Base-by-base conservation (phyloP, 92 coral and sea anemone genomes). In the Porites lobata region DNA sequence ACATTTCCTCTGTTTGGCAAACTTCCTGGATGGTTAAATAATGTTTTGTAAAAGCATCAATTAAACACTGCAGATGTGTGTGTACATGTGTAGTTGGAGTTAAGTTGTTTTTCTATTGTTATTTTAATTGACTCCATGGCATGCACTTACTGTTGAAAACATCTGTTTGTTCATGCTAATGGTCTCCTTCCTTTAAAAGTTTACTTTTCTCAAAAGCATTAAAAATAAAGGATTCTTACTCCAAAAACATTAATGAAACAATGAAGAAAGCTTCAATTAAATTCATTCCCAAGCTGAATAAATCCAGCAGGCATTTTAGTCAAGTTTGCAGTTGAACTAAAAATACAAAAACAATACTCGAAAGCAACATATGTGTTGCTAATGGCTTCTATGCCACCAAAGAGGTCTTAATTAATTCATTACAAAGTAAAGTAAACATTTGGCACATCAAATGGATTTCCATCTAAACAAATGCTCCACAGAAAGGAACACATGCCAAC, bases 81-180 rank as follows among this genome's bases (percentile, higher is more conserved):
- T 43, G 86, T 73, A 83, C 87, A 83, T 71, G 58, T 83, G 78
- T 59, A 61, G 79, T 22, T 67, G 47, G 2, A 51, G 84, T 79
- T 65, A 9, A 81, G 85, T 61, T 83, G 87, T 83, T 72, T 7
- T 62, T 50, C 79, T 6, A 14, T 83, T 83, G 87, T 72, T 38
- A 83, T 83, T 83, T 72, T 83, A 64, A 84, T 73, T 52, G 21
- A 47, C 72, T 61, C 72, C 53, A 20, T 83, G 80, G 50, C 19
- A 43, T 84, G 74, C 73, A 61, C 81, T 84, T 72, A 58, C 74
- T 84, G 80, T 63, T 73, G 80, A 72, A 74, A 84, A 73, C 87
- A 84, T 76, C 80, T 84, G 80, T 74, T 61, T 84, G 63, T 14
- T 75, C 61, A 63, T 73, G 80, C 53, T 73, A 84, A 84, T 84